Evolutionary conservation across 2,888 invertebrate genomes (phyloP).

Genomic region (Drosophila putrida): DNA sequence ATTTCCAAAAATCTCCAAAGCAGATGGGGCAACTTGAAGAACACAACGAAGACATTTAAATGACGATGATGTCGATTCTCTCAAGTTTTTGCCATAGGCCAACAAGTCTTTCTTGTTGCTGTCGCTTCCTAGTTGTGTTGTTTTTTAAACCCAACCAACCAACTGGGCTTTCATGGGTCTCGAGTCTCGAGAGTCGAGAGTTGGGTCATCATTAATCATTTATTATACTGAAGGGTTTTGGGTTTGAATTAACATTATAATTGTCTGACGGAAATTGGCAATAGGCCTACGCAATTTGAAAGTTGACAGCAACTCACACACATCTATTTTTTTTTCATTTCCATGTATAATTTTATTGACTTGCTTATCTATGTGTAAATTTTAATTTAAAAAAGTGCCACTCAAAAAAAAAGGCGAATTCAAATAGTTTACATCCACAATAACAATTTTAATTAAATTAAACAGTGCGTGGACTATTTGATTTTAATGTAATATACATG

Average conservation of each 20-base stretch:
- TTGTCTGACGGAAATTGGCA: slow-evolving; percentile 33
- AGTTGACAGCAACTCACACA: neutral
- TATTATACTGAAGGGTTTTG: slow-evolving; percentile 42
- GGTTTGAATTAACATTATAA: slow-evolving; percentile 40
- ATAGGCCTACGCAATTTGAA: slow-evolving; percentile 32
- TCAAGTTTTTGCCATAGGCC: neutral
- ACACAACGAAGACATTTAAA: neutral
- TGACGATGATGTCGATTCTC: slow-evolving; percentile 5
- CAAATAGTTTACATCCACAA: neutral
- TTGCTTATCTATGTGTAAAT: slow-evolving; percentile 10
- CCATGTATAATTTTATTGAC: slow-evolving; percentile 4
- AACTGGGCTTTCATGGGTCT: slow-evolving; percentile 26
- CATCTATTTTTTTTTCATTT: neutral
- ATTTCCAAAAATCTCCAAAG: neutral
- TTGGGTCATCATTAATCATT: slow-evolving; percentile 61
- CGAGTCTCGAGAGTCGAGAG: neutral
- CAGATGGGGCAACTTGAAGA: neutral
- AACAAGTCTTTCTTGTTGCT: slow-evolving; percentile 19
- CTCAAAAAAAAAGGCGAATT: neutral
- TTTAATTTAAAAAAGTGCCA: neutral
- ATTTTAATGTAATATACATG: neutral
- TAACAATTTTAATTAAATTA: slow-evolving; percentile 9
- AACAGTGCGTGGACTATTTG: neutral
- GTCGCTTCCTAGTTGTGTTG: slow-evolving; percentile 35
- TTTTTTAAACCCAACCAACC: slow-evolving; percentile 6